phyloP scores from a whole-genome alignment of 2,888 invertebrate genomes.

The Amiota minor region DNA sequence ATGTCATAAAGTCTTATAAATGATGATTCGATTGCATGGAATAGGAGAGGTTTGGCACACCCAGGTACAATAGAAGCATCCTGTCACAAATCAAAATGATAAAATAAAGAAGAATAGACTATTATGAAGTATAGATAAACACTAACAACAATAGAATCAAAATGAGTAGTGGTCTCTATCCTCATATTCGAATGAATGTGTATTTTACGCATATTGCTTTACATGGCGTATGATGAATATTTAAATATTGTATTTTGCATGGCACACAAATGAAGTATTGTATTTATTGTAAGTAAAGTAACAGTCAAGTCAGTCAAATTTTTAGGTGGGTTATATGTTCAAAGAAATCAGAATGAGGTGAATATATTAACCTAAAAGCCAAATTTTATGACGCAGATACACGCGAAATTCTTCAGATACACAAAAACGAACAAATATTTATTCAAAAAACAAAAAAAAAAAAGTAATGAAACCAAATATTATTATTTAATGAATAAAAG shows the following conservation, averaged over 20 bases:
- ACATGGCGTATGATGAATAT: not conserved
- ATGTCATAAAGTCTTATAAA: conserved; percentile 26
- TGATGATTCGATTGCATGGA: not conserved
- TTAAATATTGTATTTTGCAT: not conserved
- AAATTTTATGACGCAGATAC: too few relatives aligned
- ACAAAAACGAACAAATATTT: too few relatives aligned
- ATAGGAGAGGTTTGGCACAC: conserved; percentile 44
- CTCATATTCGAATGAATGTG: not conserved
- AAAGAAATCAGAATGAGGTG: too few relatives aligned
- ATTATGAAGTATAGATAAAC: too few relatives aligned
- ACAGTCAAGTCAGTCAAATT: too few relatives aligned
- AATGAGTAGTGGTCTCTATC: too few relatives aligned
- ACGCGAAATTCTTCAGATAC: too few relatives aligned
- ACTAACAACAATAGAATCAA: too few relatives aligned
- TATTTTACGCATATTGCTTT: not conserved
- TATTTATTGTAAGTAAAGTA: too few relatives aligned
- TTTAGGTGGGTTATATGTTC: too few relatives aligned
- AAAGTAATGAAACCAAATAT: not conserved
- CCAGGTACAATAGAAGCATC: conserved; percentile 40
- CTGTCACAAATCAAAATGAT: conserved; percentile 37
- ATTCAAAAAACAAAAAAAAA: not conserved
- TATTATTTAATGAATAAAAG: not conserved
- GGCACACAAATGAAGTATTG: not conserved
- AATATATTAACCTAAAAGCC: too few relatives aligned
- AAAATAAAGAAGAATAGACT: not conserved